Evolutionary conservation across 2,888 invertebrate species (phyloP), one percentile per base, ranked within the genome.

Genomic region (Heliconius hortense): DNA sequence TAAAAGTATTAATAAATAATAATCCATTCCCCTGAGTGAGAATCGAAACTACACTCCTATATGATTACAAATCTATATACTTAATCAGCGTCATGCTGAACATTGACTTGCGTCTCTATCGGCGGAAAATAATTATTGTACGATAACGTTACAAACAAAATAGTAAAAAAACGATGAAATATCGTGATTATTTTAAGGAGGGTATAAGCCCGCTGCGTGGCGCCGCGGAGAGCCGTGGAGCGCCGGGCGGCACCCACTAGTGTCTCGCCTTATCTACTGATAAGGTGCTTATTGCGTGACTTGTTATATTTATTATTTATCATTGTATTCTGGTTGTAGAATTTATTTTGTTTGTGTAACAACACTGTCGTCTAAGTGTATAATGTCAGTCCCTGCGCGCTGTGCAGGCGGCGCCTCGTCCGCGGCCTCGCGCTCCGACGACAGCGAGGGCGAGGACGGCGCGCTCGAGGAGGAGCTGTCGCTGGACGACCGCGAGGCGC

Each of bases 401-500:
- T 67, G 56, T 35, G 18, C 73, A 80, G 81, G 81, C 48, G 81
- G 80, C 26, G 80, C 79, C 68, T 77, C 78, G 72, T 79, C 82
- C 78, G 79, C 83, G 81, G 82, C 88, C 82, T 81, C 84, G 79
- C 80, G 86, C 81, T 83, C 83, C 79, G 82, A 84, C 83, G 83
- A 84, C 82, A 87, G 86, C 81, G 87, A 87, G 80, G 87, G 85
- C 71, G 86, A 86, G 78, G 87, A 86, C 77, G 82, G 82, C 67
- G 88, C 84, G 75, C 80, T 85, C n/a, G 89, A 87, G 83, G 85
- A 84, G 81, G 90, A 89, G 85, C 90, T 95, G 84, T 92, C 94
- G 79, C 94, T 95, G 87, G 87, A 87, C 76, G 96, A 96, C 87
- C 94, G 93, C 62, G 92, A 87, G 67, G 95, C 95, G 84, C 95